These are phyloP conservation scores for Epinephelus awoara DNA, from an alignment of 2,797 vertebrate species.

Conservation along the genomic window DNA sequence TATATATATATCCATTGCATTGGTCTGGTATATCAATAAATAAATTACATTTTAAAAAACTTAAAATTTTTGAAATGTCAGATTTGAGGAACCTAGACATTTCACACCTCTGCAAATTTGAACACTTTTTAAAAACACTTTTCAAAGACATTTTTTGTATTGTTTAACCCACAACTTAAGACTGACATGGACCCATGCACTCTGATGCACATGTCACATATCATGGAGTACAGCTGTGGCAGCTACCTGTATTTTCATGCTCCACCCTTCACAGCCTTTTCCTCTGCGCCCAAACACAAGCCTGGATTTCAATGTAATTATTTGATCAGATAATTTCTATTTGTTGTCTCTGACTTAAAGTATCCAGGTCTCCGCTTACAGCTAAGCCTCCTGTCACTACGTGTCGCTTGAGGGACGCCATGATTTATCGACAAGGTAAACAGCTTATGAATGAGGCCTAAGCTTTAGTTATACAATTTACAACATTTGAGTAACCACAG, in stretches of 20 bases:
- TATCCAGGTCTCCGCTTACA: constrained; percentile 58
- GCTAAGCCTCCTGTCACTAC: constrained; percentile 73
- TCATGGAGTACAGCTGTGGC: neutral
- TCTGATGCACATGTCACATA: neutral
- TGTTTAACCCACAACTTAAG: neutral
- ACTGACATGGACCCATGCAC: neutral
- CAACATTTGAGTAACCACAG: constrained; percentile 86
- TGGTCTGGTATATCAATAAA: neutral
- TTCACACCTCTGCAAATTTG: neutral
- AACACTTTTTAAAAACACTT: neutral
- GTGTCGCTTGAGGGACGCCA: constrained; percentile 75
- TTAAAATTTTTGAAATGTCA: neutral
- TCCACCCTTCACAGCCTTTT: neutral
- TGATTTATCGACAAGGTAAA: constrained; percentile 89
- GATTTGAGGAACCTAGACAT: neutral
- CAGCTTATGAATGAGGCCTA: constrained; percentile 87
- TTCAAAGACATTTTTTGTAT: neutral
- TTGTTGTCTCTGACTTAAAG: constrained; percentile 70
- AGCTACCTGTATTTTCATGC: constrained; percentile 35
- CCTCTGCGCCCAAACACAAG: constrained; percentile 34
- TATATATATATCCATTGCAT: neutral
- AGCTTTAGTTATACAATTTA: constrained; percentile 89
- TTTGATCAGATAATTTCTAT: constrained; percentile 69
- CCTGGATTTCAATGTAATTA: constrained; percentile 49
- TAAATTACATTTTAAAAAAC: neutral